Conservation (phyloP, 1,140 invertebrate genomes). For the Vollenhovia emeryi region DNA sequence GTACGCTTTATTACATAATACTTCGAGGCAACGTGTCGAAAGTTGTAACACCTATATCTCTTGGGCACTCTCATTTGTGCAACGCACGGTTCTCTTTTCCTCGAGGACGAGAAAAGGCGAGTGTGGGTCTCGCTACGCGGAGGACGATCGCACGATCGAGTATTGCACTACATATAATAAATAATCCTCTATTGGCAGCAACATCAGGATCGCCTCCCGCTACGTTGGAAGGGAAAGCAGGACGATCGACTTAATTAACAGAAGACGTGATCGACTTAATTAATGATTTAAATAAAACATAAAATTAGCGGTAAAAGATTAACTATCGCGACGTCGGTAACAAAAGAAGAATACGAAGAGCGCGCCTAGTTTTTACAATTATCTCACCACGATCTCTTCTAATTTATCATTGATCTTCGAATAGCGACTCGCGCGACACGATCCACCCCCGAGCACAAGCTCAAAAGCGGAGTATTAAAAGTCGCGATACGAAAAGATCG, state of each 20-base stretch:
- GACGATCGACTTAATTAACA: slow-evolving; percentile 27
- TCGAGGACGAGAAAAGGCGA: slow-evolving; percentile 13
- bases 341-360: background rate
- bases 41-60: slow-evolving; percentile 9
- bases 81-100: background rate
- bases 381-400: background rate
- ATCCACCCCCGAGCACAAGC: background rate
- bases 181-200: slow-evolving; percentile 26
- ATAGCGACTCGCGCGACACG: background rate
- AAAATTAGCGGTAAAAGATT: slow-evolving; percentile 25
- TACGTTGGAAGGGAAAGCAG: slow-evolving; percentile 24
- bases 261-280: slow-evolving; percentile 34
- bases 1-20: slow-evolving; percentile 57
- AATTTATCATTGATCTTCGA: background rate
- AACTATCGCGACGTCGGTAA: background rate
- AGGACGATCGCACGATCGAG: background rate
- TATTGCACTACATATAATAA: slow-evolving; percentile 28
- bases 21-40: slow-evolving; percentile 47
- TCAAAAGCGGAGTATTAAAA: background rate
- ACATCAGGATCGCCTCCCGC: background rate
- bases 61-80: background rate
- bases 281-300: slow-evolving; percentile 24
- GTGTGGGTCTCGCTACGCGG: background rate
- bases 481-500: background rate
- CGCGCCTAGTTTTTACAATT: background rate